Evolutionary conservation across 2,797 vertebrate genomes (phyloP).

Genomic region (Aythya fuligula): DNA sequence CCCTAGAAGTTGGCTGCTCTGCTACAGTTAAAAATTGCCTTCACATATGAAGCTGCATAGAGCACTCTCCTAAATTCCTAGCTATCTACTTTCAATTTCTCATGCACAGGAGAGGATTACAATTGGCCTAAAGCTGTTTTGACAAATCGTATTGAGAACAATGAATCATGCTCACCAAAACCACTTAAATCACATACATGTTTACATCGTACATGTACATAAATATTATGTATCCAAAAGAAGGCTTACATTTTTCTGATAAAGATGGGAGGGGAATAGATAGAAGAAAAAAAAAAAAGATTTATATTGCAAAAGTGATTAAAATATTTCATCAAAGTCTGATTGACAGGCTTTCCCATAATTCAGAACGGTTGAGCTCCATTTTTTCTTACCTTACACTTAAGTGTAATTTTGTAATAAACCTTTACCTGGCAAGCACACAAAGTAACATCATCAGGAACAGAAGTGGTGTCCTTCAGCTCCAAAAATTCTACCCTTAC

Average conservation of each 20-base stretch:
- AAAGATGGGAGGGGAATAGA: not conserved
- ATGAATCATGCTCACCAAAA: not conserved
- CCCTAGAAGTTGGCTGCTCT: conserved; percentile 29
- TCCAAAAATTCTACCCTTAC: not conserved
- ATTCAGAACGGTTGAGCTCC: not conserved
- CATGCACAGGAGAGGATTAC: not conserved
- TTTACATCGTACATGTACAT: not conserved
- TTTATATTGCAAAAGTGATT: not conserved
- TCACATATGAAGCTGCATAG: not conserved
- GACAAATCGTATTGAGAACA: not conserved
- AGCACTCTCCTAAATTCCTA: not conserved
- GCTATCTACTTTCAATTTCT: not conserved
- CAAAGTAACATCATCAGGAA: not conserved
- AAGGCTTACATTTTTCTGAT: not conserved
- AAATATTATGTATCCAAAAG: not conserved
- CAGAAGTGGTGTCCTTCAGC: not conserved
- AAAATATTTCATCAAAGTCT: not conserved
- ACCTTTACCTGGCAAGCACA: not conserved
- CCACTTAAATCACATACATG: not conserved
- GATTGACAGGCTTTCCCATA: not conserved
- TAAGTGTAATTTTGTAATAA: not conserved
- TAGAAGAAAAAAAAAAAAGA: not conserved
- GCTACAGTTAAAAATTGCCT: conserved; percentile 22
- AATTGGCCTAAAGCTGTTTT: not conserved
- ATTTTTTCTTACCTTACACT: not conserved